Base-by-base conservation (phyloP, 1,140 invertebrate species). In the Goniozus legneri region DNA sequence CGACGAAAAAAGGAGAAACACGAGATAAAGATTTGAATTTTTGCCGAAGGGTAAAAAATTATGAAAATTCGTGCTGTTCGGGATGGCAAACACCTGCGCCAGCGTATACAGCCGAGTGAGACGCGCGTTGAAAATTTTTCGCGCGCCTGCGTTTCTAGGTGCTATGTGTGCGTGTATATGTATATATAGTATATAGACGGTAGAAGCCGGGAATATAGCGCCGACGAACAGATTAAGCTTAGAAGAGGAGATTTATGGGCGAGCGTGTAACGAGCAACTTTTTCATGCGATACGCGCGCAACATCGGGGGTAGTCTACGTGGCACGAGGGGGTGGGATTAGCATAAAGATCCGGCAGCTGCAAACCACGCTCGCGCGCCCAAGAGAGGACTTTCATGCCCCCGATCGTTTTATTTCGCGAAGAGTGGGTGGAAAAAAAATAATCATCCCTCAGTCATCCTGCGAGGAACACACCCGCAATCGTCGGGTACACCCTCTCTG, bases 261-360 rank as follows among this genome's bases (percentile, higher is more conserved):
- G 54, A 54, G 53, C 61, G 57, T 62, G 61, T 67, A 65, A 67
- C 63, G 63, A 67, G 63, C 63, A 67, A 65, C 60, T 65, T 67
- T 67, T 65, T 67, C 62, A 67, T 59, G 46, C 51, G 55, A 62
- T 65, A 51, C 56, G 48, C 53, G 44, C 32, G 30, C n/a, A n/a
- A n/a, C 47, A 46, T 44, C 45, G 46, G 61, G 47, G 58, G 50
- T 61, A 54, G 53, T 44, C 56, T 52, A n/a, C n/a, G n/a, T n/a
- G n/a, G n/a, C n/a, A n/a, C 33, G 35, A 40, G 64, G 52, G 60
- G 61, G 63, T 58, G 54, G 53, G 63, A 67, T 67, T 67, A 67
- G 61, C 64, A 67, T 65, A 67, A n/a, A 67, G 61, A 65, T 60
- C 48, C 64, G 52, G 54, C 64, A 65, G 64, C 64, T 65, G 64